Conservation (phyloP, 2,888 invertebrate genomes). For the Hyppa rectilinea region DNA sequence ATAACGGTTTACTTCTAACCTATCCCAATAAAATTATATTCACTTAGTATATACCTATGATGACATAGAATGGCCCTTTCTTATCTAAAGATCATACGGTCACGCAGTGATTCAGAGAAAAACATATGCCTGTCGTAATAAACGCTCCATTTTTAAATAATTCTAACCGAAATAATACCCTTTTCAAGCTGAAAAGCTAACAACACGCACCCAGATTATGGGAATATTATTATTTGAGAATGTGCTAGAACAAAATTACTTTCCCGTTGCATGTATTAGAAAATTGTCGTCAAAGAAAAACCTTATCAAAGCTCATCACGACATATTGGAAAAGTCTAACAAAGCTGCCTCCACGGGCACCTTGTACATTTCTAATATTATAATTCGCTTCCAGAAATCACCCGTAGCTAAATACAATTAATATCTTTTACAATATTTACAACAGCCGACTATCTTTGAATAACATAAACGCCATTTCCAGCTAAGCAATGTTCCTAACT, state of each 20-base stretch:
- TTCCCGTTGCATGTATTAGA: slow-evolving; percentile 5
- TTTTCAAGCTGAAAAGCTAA: slow-evolving; percentile 29
- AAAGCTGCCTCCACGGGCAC: neutral
- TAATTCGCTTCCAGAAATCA: neutral
- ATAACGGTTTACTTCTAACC: neutral
- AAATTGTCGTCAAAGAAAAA: neutral
- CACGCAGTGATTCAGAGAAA: slow-evolving; percentile 12
- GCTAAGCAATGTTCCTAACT: slow-evolving; percentile 59
- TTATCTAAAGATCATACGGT: slow-evolving; percentile 1
- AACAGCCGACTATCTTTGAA: neutral
- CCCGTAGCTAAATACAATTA: neutral
- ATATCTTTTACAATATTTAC: slow-evolving; percentile 7
- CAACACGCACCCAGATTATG: slow-evolving; percentile 28
- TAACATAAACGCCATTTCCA: slow-evolving; percentile 67
- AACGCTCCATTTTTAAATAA: slow-evolving; percentile 38
- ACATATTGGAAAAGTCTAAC: neutral
- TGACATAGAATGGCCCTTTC: neutral
- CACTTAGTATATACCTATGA: neutral
- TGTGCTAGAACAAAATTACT: slow-evolving; percentile 1
- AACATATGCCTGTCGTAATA: slow-evolving; percentile 14
- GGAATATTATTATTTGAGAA: slow-evolving; percentile 32
- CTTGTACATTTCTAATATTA: neutral
- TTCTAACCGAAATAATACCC: slow-evolving; percentile 15
- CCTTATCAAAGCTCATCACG: neutral
- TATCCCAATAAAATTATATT: neutral